Evolutionary conservation across 2,113 vertebrate species (phyloP).

Genomic region (Gallinago media): DNA sequence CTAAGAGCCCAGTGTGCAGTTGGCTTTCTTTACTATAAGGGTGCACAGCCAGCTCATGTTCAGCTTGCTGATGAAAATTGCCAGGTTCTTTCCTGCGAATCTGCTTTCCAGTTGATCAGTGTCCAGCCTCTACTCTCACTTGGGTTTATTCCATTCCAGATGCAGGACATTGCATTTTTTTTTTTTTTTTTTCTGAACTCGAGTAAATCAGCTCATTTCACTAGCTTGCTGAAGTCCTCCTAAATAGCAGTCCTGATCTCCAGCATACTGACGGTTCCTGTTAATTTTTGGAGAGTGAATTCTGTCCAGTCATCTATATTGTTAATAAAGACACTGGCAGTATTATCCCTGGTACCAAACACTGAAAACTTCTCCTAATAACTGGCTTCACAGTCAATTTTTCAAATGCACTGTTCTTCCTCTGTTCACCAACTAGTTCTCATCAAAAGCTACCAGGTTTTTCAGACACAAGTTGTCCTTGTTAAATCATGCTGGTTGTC

Average conservation of each 20-base stretch:
- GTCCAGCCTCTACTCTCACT: neutral
- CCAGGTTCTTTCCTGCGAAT: neutral
- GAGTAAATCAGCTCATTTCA: neutral
- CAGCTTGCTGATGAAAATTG: neutral
- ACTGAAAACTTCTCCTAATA: neutral
- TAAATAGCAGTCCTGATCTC: neutral
- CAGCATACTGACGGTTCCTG: neutral
- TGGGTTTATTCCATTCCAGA: neutral
- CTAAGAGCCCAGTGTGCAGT: neutral
- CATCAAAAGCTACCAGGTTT: neutral
- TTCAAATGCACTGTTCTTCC: neutral
- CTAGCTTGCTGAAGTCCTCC: neutral
- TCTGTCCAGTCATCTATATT: neutral
- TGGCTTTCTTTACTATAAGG: neutral
- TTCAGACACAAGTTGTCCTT: neutral
- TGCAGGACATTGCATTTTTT: neutral
- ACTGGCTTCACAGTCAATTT: neutral
- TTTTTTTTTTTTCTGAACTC: neutral
- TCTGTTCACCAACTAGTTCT: neutral
- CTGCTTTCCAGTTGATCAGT: neutral
- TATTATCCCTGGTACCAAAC: neutral
- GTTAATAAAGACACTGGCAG: neutral
- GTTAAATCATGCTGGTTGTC: neutral
- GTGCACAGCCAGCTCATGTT: neutral
- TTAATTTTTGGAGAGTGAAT: neutral